A percentile compares a stretch with the other conserved stretches of the same genome.
Conservation (phyloP, 2,797 vertebrate genomes). For the Tolypeutes matacus region DNA sequence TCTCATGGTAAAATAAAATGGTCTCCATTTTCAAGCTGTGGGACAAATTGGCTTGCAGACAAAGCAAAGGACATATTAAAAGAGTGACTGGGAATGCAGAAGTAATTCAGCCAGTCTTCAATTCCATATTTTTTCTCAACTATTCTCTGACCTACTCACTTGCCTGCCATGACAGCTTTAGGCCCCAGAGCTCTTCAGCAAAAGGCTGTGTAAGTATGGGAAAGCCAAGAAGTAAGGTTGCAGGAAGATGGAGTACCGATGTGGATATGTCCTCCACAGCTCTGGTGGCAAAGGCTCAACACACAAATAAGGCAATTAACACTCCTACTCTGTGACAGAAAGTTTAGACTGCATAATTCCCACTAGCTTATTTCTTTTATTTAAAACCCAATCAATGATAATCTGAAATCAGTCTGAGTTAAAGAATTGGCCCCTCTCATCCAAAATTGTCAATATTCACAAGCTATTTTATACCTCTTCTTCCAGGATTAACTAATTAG, state of each 20-base stretch:
- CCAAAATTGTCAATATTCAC: not conserved
- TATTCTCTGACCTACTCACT: too few species aligned
- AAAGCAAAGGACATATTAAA: not conserved
- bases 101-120: not conserved
- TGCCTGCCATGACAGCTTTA: not conserved
- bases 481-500: conserved; percentile 23
- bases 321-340: not conserved
- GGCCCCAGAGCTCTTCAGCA: not conserved
- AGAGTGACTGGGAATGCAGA: not conserved
- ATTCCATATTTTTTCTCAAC: not conserved
- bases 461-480: conserved; percentile 14
- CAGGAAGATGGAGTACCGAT: not conserved
- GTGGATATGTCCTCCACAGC: not conserved
- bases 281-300: not conserved
- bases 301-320: not conserved
- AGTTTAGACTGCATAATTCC: not conserved
- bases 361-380: not conserved
- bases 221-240: not conserved
- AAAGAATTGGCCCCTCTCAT: not conserved
- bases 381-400: conserved; percentile 5
- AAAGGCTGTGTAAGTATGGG: not conserved
- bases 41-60: not conserved
- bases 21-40: not conserved
- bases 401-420: not conserved
- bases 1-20: conserved; percentile 9